These are phyloP conservation scores for Halcyon leucocephala DNA, from an alignment of 2,797 vertebrate genomes.

Conservation along the genomic window DNA sequence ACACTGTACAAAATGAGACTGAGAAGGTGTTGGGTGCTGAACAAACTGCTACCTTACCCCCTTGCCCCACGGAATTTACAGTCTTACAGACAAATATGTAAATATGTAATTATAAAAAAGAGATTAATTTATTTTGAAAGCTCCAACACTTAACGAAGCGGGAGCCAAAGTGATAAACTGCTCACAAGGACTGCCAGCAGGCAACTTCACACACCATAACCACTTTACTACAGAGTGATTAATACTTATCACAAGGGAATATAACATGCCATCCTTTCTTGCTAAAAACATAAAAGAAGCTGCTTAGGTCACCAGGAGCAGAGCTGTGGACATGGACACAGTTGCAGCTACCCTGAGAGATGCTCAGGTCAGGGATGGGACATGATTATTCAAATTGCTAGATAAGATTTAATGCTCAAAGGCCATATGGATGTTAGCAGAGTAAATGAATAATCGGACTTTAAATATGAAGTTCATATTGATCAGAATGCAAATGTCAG, in stretches of 20 bases:
- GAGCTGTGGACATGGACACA: background rate
- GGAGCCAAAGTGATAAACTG: slow-evolving; percentile 29
- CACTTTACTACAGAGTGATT: slow-evolving; percentile 36
- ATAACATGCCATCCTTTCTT: slow-evolving; percentile 33
- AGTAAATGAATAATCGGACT: slow-evolving; percentile 1
- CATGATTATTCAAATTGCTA: slow-evolving; percentile 4
- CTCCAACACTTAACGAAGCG: background rate
- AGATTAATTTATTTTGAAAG: slow-evolving; percentile 22
- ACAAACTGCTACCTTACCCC: background rate
- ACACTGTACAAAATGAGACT: background rate
- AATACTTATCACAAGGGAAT: slow-evolving; percentile 39
- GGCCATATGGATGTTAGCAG: background rate
- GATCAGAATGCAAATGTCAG: slow-evolving; percentile 28
- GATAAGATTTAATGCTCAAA: slow-evolving; percentile 9
- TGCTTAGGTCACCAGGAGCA: slow-evolving; percentile 33
- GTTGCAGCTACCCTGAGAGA: background rate
- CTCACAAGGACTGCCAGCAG: slow-evolving; percentile 42
- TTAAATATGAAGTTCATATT: slow-evolving; percentile 3
- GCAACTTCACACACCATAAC: background rate
- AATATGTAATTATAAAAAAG: slow-evolving; percentile 1
- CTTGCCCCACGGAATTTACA: background rate
- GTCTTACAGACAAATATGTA: background rate
- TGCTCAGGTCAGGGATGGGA: background rate
- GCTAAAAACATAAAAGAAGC: slow-evolving; percentile 34
- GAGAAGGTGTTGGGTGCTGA: background rate